Evolutionary conservation across 2,888 invertebrate species (phyloP), one percentile per base, ranked within the genome.

Genomic region (Dastarcus helophoroides): DNA sequence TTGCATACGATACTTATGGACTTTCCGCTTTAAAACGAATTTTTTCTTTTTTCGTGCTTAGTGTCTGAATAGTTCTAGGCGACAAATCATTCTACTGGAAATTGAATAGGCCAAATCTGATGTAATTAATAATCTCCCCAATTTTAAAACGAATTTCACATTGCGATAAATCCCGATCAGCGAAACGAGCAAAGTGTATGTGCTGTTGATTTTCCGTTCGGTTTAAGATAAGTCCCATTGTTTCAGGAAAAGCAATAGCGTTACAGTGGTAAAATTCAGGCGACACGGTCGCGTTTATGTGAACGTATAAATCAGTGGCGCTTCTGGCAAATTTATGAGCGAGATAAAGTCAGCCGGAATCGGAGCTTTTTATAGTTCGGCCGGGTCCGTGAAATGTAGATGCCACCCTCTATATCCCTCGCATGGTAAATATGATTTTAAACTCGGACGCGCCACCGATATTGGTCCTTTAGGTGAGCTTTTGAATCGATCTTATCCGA

Each of bases 291-390:
- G 50, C 60, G 57, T 62, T 62, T 62, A 62, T 59, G 58, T 56
- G 60, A 56, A 58, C 59, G 55, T 56, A 62, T 62, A 62, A 62
- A 62, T 62, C 62, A 62, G 61, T 51, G 56, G 56, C 56, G 61
- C 60, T 60, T 60, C 61, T 62, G 61, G 60, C 60, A 59, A 62
- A 62, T 62, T 62, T 62, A 62, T 62, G 51, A 60, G 53, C 54
- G 47, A 62, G 62, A 62, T 62, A 62, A 62, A 62, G 62, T 61
- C 61, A 59, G 53, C 58, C 58, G 51, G 60, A 56, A 58, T 58
- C 58, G 59, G 56, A 53, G 60, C 58, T 62, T 62, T 62, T 61
- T 62, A 62, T 60, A 60, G 54, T 49, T 49, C 42, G 48, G 50
- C 47, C 42, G 49, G 55, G 53, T 54, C 51, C 56, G 60, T 60